Percentiles rank a stretch among this genome's conserved stretches.
Conservation (phyloP, 2,113 vertebrate species). For the Chrysemys picta region DNA sequence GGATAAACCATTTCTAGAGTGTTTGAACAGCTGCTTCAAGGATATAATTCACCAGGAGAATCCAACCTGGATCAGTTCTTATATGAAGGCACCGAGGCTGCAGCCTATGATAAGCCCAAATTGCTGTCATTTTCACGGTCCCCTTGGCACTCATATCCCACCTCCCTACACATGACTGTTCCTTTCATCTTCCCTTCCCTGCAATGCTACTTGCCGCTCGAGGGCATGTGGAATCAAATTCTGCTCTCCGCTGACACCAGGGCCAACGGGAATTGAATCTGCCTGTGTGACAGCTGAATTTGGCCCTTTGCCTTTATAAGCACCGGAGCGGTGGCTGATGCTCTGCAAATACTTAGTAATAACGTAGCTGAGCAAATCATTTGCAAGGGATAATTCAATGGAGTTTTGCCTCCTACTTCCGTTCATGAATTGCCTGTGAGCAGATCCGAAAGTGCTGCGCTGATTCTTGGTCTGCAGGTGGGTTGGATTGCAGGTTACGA, state of each 20-base stretch:
- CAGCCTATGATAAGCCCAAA: not conserved
- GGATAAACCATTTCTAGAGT: not conserved
- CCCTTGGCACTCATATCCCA: not conserved
- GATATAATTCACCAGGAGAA: not conserved
- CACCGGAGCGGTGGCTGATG: not conserved
- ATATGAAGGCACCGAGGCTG: not conserved
- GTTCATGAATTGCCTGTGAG: too few relatives aligned
- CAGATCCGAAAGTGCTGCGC: too few relatives aligned
- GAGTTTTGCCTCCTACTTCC: not conserved
- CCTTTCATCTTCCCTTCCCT: not conserved
- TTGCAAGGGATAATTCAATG: not conserved
- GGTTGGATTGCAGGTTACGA: too few relatives aligned
- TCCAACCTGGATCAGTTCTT: not conserved
- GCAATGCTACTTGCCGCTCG: not conserved
- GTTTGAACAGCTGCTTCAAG: slow-evolving; percentile 5
- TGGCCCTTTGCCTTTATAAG: not conserved
- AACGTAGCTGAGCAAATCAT: not conserved
- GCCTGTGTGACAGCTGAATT: not conserved
- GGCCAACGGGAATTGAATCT: not conserved
- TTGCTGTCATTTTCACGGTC: not conserved
- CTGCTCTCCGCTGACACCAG: not conserved
- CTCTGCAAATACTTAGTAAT: not conserved
- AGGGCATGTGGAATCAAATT: not conserved
- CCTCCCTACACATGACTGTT: not conserved
- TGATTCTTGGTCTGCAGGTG: not conserved